Evolutionary conservation across 1,140 invertebrate genomes (phyloP), one percentile per base, ranked within the genome.

Genomic region (Leptopilina clavipes): DNA sequence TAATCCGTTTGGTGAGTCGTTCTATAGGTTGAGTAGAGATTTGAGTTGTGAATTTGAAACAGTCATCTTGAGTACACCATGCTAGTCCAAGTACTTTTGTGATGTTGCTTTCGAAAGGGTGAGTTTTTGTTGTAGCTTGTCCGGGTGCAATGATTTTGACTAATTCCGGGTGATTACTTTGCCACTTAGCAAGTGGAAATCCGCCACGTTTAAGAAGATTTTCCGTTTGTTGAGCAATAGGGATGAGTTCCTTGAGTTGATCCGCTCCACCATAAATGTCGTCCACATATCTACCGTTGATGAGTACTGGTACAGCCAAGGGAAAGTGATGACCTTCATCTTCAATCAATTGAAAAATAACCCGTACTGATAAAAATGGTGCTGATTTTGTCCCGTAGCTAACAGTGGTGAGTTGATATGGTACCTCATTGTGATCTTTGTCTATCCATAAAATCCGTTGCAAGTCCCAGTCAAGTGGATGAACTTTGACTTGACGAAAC

Each of bases 311-410:
- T 52, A 70, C 45, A 12, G 76, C 45, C 1, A 54, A 1, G 0
- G 76, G 72, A 37, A 71, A 72, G 3, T 14, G 2, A 2, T 71
- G 2, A 3, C 59, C 70, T 12, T 74, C 72, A 14, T 77, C 73
- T 9, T 48, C 18, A 18, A 40, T 72, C 0, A 74, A 19, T 44
- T 74, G 73, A 37, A 44, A 37, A 10, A 74, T 8, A 2, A 76
- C 74, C 8, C 74, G 43, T 9, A 76, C 17, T 14, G 78, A 74
- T 8, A 76, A 7, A 31, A 43, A 79, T 9, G 72, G 74, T 25
- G 71, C 44, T 18, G 19, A 73, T 7, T 22, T 52, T 5, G 71
- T n/a, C 3, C 75, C 74, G 56, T 73, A 76, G 10, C 72, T 79
- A 1, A 74, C 72, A 0, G 75, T 77, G 14, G 18, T 74, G 1